Evolutionary conservation across 2,888 invertebrate genomes (phyloP), one percentile per base, ranked within the genome.

Genomic region (Apamea epomidion): DNA sequence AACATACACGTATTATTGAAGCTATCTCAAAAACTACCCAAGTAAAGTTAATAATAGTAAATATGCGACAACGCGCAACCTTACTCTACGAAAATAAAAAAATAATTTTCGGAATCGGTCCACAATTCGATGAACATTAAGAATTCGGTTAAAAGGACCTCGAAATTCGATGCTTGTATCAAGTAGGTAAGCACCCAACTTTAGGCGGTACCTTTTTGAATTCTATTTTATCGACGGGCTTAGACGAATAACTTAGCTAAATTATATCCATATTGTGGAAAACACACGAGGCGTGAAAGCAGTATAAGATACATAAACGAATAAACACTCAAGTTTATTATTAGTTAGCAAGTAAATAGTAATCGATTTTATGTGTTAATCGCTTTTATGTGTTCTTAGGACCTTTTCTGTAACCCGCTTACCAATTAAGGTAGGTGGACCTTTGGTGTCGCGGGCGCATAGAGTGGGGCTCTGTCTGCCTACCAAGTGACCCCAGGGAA

Each of bases 321-420:
- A 76, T 77, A 77, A 72, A 83, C 64, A 37, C 25, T 37, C 8
- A 45, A 48, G 32, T 80, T 80, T 80, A 80, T 80, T 64, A 45
- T 54, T 14, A 45, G n/a, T 45, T 32, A 45, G 54, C 12, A 16
- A 80, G 32, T 70, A 51, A 80, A n/a, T n/a, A n/a, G n/a, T n/a
- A n/a, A n/a, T n/a, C n/a, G n/a, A n/a, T n/a, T n/a, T n/a, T n/a
- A n/a, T n/a, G n/a, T n/a, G n/a, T n/a, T n/a, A n/a, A n/a, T n/a
- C n/a, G n/a, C n/a, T n/a, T n/a, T n/a, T n/a, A n/a, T n/a, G n/a
- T n/a, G n/a, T n/a, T n/a, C n/a, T n/a, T n/a, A n/a, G n/a, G n/a
- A n/a, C n/a, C n/a, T n/a, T n/a, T n/a, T n/a, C n/a, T n/a, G n/a
- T n/a, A n/a, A n/a, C n/a, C n/a, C n/a, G n/a, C n/a, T n/a, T n/a